Base-by-base conservation (phyloP, 1,140 invertebrate genomes). In the Lycorma delicatula region DNA sequence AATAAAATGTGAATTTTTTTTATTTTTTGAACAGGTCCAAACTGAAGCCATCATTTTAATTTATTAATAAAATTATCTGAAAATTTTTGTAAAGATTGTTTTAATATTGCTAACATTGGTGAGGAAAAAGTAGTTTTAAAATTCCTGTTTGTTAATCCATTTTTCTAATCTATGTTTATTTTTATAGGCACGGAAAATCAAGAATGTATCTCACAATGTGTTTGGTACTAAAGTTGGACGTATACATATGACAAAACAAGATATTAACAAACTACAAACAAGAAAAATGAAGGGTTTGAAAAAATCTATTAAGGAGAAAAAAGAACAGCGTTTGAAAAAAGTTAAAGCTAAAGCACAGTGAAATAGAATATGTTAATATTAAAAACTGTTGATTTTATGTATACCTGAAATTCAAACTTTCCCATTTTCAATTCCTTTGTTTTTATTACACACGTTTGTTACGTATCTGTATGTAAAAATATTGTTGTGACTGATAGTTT, bases 201-300 rank as follows among this genome's bases (percentile, higher is more conserved):
- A 98, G 79, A 98, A 99, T 73, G 81, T 97, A 48, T 82, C 82
- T 0, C 82, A 78, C 36, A 90, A 98, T 78, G 79, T 76, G 9
- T 85, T 99, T 71, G 94, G 95, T 57, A 87, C 86, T 6, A 92
- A 86, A 66, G 77, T 92, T 66, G 97, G 93, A 50, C 83, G 91
- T 54, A 83, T 99, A 56, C 97, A 99, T 72, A 81, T 99, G 77
- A 86, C 89, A 50, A 83, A 84, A 70, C 95, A 98, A 68, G 85
- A 95, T 68, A 80, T 96, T 13, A 75, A 80, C 22, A 87, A 81
- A 63, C 77, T 99, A 61, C 92, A 96, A 72, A 93, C 91, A 13
- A 81, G 93, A 55, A 97, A 97, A 72, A 88, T 97, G 81, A 97
- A 97, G 74, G 94, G 89, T 44, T 75, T 97, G 13, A 86, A 83